Evolutionary conservation across 2,797 vertebrate genomes (phyloP), one percentile per base, ranked within the genome.

Genomic region (Paratrypauchen microcephalus): DNA sequence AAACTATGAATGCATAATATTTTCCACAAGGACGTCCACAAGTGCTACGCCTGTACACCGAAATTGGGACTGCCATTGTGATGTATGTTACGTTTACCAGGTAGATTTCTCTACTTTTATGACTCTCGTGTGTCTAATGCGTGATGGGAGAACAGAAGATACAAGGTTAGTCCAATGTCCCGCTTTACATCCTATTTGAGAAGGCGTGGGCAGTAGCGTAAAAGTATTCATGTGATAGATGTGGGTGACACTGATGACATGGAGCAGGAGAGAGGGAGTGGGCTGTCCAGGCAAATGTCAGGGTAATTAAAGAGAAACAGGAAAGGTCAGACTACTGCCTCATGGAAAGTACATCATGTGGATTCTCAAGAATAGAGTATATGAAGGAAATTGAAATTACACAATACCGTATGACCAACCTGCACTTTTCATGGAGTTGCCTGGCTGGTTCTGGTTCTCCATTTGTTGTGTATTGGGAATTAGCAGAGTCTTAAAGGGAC

Each of bases 231-330:
- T 80, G 59, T 54, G 69, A 70, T 61, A 23, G 63, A 65, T 13
- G 21, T 73, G 75, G 80, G 83, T 86, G 79, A 79, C 81, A 76
- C 18, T 2, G 66, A n/a, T 63, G 73, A 74, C 62, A 74, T 21
- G 52, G 2, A 1, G 54, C 23, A 11, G 5, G 6, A 67, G 39
- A 32, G 47, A 70, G 61, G 50, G 76, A 65, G 2, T 0, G 41
- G 64, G 50, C 47, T 64, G 75, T 77, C 70, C 64, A 66, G 47
- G 74, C 39, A 83, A 83, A 87, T 82, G 75, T 79, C 75, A 83
- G 23, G 18, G 56, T 70, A 78, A 73, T 80, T 82, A 86, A 77
- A 80, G 71, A 65, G 72, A 73, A 77, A 71, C 68, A 5, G 30
- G 74, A 68, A 83, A 83, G 76, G 78, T 83, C 77, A 71, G 2